Percentiles rank a stretch among this genome's conserved stretches.
Conservation (phyloP, 2,113 vertebrate genomes). For the Dicaeum eximium region DNA sequence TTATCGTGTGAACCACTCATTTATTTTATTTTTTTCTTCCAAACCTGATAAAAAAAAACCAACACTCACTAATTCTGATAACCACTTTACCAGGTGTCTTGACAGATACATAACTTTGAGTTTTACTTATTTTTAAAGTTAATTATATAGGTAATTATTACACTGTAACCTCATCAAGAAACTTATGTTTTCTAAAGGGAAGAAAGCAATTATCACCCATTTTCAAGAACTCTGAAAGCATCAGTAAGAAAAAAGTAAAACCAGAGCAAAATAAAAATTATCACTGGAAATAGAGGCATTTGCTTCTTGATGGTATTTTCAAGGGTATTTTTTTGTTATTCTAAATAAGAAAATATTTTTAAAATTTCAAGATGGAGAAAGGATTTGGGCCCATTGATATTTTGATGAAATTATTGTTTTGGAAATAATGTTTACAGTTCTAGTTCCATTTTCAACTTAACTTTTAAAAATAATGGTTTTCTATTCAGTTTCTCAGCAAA, state of each 20-base stretch:
- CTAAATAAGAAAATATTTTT: background rate
- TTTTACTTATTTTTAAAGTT: background rate
- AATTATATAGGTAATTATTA: background rate
- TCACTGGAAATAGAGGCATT: background rate
- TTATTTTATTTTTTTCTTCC: background rate
- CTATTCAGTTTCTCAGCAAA: background rate
- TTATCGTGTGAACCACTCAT: background rate
- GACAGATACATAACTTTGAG: background rate
- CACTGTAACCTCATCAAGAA: background rate
- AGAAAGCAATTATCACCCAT: background rate
- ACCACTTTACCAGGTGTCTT: background rate
- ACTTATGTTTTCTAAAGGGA: background rate
- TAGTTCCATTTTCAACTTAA: background rate
- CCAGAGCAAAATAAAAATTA: background rate
- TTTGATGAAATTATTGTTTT: background rate
- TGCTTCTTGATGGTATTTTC: background rate
- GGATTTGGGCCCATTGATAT: background rate
- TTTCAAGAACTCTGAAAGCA: background rate
- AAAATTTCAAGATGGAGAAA: background rate
- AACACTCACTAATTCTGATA: background rate
- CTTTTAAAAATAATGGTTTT: background rate
- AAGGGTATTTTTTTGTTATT: background rate
- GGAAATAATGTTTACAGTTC: background rate
- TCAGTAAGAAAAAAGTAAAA: background rate
- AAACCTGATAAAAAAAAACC: background rate